These are phyloP conservation scores for Alcedo quadribrachys DNA, from an alignment of 2,797 vertebrate genomes.

Conservation along the genomic window DNA sequence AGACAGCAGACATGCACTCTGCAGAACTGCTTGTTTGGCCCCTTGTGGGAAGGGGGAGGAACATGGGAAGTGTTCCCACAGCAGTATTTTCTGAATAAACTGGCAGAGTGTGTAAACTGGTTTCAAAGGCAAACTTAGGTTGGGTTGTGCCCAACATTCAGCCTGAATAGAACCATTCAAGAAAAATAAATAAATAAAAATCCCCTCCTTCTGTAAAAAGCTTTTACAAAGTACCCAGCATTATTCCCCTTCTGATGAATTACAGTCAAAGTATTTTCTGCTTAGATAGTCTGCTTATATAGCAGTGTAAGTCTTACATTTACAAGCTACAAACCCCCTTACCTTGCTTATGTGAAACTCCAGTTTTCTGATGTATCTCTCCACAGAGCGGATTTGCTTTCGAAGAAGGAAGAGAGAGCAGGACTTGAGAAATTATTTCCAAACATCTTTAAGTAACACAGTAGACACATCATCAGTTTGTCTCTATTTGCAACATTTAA, in stretches of 20 bases:
- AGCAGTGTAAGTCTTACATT: background rate
- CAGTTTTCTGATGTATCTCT: slow-evolving; percentile 89
- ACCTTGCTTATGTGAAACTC: slow-evolving; percentile 98
- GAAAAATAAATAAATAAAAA: slow-evolving; percentile 23
- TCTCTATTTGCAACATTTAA: background rate
- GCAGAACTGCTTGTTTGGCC: background rate
- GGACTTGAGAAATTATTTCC: background rate
- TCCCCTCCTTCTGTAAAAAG: background rate
- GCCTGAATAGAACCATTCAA: slow-evolving; percentile 45
- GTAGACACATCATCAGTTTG: background rate
- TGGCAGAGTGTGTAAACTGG: background rate
- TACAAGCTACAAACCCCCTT: background rate
- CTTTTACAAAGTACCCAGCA: background rate
- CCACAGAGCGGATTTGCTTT: slow-evolving; percentile 91
- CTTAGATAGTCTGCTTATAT: background rate
- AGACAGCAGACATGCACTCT: background rate
- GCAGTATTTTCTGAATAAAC: background rate
- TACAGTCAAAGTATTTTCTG: background rate
- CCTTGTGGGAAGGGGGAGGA: background rate
- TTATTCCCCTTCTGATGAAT: background rate
- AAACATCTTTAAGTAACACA: background rate
- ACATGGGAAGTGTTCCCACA: background rate
- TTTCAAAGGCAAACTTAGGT: slow-evolving; percentile 13
- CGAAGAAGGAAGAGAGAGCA: background rate
- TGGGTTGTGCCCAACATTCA: background rate